Evolutionary conservation across 2,113 vertebrate species (phyloP).

Genomic region (Equus przewalskii): DNA sequence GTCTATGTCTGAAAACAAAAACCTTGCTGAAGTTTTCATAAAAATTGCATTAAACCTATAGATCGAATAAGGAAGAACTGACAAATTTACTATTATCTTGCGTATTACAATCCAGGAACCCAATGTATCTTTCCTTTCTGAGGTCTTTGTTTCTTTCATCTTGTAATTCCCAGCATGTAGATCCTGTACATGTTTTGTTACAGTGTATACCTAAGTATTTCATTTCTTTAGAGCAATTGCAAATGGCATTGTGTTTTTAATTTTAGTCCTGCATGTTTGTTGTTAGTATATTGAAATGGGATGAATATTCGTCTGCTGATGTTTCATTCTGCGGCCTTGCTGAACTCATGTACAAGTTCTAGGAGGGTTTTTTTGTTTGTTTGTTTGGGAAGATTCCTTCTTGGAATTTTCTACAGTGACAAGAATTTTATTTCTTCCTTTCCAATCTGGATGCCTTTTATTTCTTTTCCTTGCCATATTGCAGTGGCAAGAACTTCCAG

Average conservation of each 20-base stretch:
- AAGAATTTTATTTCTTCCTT: neutral
- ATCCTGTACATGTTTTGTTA: neutral
- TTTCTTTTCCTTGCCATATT: neutral
- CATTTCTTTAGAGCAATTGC: neutral
- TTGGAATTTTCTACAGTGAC: neutral
- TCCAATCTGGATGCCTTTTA: neutral
- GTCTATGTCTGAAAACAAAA: neutral
- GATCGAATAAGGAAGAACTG: neutral
- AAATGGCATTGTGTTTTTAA: neutral
- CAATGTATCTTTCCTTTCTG: neutral
- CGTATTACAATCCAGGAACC: neutral
- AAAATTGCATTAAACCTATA: neutral
- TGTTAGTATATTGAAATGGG: neutral
- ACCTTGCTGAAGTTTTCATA: neutral
- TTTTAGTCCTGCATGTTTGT: neutral
- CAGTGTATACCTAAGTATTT: neutral
- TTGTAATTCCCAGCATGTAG: neutral
- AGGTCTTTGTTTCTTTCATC: neutral
- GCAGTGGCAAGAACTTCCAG: neutral
- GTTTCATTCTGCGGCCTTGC: neutral
- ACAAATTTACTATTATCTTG: neutral
- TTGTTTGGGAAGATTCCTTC: neutral
- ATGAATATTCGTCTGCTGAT: neutral
- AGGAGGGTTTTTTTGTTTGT: neutral
- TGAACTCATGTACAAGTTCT: neutral